Evolutionary conservation across 2,888 invertebrate species (phyloP).

Genomic region (Macrophya alboannulata): DNA sequence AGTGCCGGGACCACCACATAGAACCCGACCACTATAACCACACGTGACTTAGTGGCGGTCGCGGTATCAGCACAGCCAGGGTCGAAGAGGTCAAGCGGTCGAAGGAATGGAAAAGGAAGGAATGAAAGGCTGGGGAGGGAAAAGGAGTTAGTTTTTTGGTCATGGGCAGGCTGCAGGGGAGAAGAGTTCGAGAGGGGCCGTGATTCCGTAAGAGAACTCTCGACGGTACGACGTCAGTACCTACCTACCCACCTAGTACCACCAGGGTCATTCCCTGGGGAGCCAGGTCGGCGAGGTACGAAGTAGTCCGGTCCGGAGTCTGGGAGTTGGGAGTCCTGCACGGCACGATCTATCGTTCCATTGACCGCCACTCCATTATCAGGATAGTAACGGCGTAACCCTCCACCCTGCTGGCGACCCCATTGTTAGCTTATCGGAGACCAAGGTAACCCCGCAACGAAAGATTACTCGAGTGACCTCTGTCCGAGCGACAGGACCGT

Average conservation of each 20-base stretch:
- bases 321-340: slow-evolving; percentile 59
- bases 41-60: slow-evolving; percentile 51
- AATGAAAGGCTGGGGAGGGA: slow-evolving; percentile 36
- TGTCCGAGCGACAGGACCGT: slow-evolving; percentile 30
- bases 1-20: background rate
- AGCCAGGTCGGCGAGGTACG: slow-evolving; percentile 68
- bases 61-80: background rate
- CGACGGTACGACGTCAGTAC: slow-evolving; percentile 15
- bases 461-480: slow-evolving; percentile 61
- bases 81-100: slow-evolving; percentile 48
- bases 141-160: too few relatives aligned
- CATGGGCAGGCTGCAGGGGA: slow-evolving; percentile 30
- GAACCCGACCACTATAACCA: slow-evolving; percentile 28
- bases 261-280: slow-evolving; percentile 64
- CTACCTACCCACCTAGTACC: background rate
- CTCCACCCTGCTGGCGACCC: slow-evolving; percentile 63
- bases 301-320: slow-evolving; percentile 27
- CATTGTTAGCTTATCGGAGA: slow-evolving; percentile 73
- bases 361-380: slow-evolving; percentile 77
- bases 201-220: slow-evolving; percentile 39
- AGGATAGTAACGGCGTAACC: slow-evolving; percentile 73
- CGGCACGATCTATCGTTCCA: slow-evolving; percentile 73
- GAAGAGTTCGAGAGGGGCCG: slow-evolving; percentile 15
- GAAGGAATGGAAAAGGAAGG: slow-evolving; percentile 43
- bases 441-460: slow-evolving; percentile 53